A percentile compares a stretch with the other conserved stretches of the same genome.
Conservation (phyloP, 2,888 invertebrate genomes). For the Phania funesta region DNA sequence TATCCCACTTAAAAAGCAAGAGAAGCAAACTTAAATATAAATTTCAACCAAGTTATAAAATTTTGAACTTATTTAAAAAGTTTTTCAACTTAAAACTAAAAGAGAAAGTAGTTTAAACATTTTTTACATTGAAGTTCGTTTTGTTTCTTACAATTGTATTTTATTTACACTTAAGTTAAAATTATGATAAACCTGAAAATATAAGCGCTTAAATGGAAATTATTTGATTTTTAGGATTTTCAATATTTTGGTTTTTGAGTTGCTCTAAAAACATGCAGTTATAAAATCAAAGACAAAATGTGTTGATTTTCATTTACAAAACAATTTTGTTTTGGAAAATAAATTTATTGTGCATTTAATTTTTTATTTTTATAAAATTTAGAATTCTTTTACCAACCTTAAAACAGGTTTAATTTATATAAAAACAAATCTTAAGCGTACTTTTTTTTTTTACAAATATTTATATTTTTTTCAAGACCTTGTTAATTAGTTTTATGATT, state of each 20-base stretch:
- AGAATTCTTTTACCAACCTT: slow-evolving; percentile 67
- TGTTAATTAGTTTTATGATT: background rate
- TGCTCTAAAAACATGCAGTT: slow-evolving; percentile 45
- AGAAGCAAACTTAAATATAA: slow-evolving; percentile 31
- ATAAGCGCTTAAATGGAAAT: slow-evolving; percentile 56
- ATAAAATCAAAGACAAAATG: slow-evolving; percentile 39
- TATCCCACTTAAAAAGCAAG: slow-evolving; percentile 4
- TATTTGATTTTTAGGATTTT: slow-evolving; percentile 39
- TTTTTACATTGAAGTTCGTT: slow-evolving; percentile 9
- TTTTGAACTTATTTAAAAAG: background rate
- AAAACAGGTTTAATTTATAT: slow-evolving; percentile 69
- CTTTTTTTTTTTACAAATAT: slow-evolving; percentile 8
- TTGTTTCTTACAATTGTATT: background rate
- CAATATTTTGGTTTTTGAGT: slow-evolving; percentile 23
- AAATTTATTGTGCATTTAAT: slow-evolving; percentile 31
- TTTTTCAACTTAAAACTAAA: slow-evolving; percentile 37
- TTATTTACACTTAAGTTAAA: slow-evolving; percentile 55
- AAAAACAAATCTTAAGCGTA: slow-evolving; percentile 10
- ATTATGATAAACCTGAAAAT: slow-evolving; percentile 58
- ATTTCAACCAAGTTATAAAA: slow-evolving; percentile 26
- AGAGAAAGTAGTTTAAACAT: background rate
- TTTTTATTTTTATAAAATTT: background rate
- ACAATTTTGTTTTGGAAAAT: slow-evolving; percentile 3
- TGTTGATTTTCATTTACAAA: slow-evolving; percentile 42
- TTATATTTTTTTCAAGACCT: slow-evolving; percentile 16